phyloP scores from a whole-genome alignment of 2,113 vertebrate species.

The Mirounga angustirostris region DNA sequence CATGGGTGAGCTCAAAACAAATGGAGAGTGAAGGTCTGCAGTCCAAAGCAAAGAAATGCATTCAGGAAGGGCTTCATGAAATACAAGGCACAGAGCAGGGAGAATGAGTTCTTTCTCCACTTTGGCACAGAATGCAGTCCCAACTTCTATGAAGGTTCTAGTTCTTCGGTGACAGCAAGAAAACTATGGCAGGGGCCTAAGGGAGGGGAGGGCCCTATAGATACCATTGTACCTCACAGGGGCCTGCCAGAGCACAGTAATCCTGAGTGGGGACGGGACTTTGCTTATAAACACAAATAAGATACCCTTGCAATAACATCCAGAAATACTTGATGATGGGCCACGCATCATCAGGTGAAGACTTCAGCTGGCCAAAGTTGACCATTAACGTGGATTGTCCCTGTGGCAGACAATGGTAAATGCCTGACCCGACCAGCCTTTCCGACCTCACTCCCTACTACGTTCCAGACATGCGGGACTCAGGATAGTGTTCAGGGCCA shows the following conservation, averaged over 20 bases:
- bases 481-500: background rate
- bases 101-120: background rate
- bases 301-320: background rate
- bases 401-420: background rate
- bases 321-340: background rate
- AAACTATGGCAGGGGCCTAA: background rate
- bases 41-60: background rate
- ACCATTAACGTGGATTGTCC: background rate
- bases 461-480: background rate
- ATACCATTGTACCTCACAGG: rapidly evolving
- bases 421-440: background rate
- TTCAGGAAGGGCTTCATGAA: background rate
- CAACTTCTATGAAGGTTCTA: background rate
- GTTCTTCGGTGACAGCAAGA: background rate
- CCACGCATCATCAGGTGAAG: background rate
- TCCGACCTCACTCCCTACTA: background rate
- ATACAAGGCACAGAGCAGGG: too few relatives aligned
- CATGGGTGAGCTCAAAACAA: background rate
- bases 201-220: background rate
- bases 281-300: background rate
- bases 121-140: background rate
- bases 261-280: background rate
- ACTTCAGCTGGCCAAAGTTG: background rate
- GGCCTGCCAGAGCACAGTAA: background rate
- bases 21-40: background rate